phyloP scores from a whole-genome alignment of 1,140 invertebrate species.

The Orchestia grillus region DNA sequence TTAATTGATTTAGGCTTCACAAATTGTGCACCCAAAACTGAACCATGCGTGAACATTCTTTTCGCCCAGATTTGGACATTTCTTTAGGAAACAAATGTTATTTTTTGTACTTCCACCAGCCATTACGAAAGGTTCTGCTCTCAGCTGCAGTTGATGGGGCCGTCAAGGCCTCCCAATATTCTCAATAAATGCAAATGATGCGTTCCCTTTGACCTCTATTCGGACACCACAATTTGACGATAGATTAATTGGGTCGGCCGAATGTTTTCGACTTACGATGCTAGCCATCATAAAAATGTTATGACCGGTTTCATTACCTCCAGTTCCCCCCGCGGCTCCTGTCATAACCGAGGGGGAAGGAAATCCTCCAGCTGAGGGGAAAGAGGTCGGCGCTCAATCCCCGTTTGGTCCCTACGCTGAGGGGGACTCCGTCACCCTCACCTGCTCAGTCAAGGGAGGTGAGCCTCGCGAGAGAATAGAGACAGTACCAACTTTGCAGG shows the following conservation, averaged over 20 bases:
- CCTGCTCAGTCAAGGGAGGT: slow-evolving; percentile 13
- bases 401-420: neutral
- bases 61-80: too few relatives aligned
- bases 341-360: slow-evolving; percentile 6
- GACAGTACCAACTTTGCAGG: neutral
- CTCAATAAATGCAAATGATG: neutral
- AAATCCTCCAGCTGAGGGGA: neutral
- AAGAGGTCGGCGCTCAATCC: neutral
- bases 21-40: too few relatives aligned
- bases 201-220: neutral
- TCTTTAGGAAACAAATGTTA: neutral
- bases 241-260: neutral
- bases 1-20: too few relatives aligned
- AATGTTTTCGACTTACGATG: neutral
- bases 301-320: neutral
- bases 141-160: neutral
- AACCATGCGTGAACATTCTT: too few relatives aligned
- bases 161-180: neutral
- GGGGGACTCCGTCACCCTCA: slow-evolving; percentile 11
- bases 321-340: slow-evolving; percentile 10
- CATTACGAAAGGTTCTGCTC: neutral
- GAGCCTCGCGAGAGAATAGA: neutral
- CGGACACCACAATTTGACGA: neutral
- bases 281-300: neutral
- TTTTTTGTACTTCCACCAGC: neutral